Conservation (phyloP, 2,888 invertebrate genomes). For the Zygothrica quintamaculata region DNA sequence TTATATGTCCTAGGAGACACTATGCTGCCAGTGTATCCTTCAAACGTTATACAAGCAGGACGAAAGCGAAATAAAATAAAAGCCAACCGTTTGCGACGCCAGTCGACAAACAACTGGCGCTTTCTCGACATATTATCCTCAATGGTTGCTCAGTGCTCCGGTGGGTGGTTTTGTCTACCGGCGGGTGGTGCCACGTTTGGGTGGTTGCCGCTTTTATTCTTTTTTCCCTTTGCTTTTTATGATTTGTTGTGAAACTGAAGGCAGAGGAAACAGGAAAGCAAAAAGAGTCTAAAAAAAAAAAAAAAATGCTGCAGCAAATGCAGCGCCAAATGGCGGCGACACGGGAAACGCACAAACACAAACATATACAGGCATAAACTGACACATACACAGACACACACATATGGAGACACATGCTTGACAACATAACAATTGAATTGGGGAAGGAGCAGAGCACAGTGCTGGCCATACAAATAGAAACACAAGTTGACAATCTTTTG, state of each 20-base stretch:
- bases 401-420: slow-evolving; percentile 44
- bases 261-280: slow-evolving; percentile 72
- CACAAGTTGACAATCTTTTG: slow-evolving; percentile 22
- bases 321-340: slow-evolving; percentile 54
- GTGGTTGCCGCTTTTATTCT: slow-evolving; percentile 40
- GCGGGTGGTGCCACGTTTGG: slow-evolving; percentile 20
- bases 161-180: slow-evolving; percentile 29
- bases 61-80: slow-evolving; percentile 29
- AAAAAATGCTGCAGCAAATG: slow-evolving; percentile 54
- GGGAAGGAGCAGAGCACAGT: slow-evolving; percentile 29
- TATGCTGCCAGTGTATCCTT: no score
- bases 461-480: slow-evolving; percentile 39
- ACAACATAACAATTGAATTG: slow-evolving; percentile 53
- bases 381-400: slow-evolving; percentile 16
- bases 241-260: slow-evolving; percentile 75
- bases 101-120: slow-evolving; percentile 75
- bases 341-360: slow-evolving; percentile 41
- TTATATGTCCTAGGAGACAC: slow-evolving; percentile 10
- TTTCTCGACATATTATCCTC: slow-evolving; percentile 30
- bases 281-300: slow-evolving; percentile 25
- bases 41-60: slow-evolving; percentile 3
- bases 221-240: no score
- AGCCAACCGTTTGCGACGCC: slow-evolving; percentile 67
- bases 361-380: slow-evolving; percentile 15
- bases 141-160: slow-evolving; percentile 34